Base-by-base conservation (phyloP, 1,140 invertebrate genomes). In the Daktulosphaira vitifoliae region DNA sequence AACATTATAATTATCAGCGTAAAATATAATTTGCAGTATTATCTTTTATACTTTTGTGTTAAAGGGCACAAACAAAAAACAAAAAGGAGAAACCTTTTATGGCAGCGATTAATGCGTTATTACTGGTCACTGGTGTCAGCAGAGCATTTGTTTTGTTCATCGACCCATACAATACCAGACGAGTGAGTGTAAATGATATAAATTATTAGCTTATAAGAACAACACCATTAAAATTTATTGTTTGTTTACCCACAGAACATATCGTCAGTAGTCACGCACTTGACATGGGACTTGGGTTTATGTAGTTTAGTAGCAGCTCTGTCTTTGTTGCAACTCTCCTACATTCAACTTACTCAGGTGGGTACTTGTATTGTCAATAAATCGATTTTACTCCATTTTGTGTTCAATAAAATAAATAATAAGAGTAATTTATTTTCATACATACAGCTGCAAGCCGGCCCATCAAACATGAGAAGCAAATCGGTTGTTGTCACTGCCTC, bases 71-170 rank as follows among this genome's bases (percentile, higher is more conserved):
- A 44, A 70, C 23, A n/a, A 3, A 39, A 16, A 48, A 80, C 22
- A 78, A 73, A 65, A 74, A 33, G 29, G 29, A 33, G 29, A 33
- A 79, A 56, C 81, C 81, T 46, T 81, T 80, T 68, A 81, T 83
- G 79, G 78, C 80, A 56, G 81, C 81, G 29, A 82, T 83, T 72
- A 83, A 83, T 70, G 76, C 80, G 65, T 82, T 83, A 72, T 73
- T 83, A 7, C 82, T 81, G 69, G 71, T 82, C n/a, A 74, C 83
- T 29, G 80, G 81, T 33, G 71, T 75, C 53, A 80, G 79, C 23
- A 76, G 81, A 70, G 76, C 77, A 16, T 71, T 73, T 33, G 78
- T 76, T 33, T 77, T 83, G 53, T 81, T 81, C 69, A 79, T 82
- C 71, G 81, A 83, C 71, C 80, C 81, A 39, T 83, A 83, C 72